These are phyloP conservation scores for Cyclophora albipunctata DNA, from an alignment of 2,888 invertebrate genomes.

Conservation along the genomic window DNA sequence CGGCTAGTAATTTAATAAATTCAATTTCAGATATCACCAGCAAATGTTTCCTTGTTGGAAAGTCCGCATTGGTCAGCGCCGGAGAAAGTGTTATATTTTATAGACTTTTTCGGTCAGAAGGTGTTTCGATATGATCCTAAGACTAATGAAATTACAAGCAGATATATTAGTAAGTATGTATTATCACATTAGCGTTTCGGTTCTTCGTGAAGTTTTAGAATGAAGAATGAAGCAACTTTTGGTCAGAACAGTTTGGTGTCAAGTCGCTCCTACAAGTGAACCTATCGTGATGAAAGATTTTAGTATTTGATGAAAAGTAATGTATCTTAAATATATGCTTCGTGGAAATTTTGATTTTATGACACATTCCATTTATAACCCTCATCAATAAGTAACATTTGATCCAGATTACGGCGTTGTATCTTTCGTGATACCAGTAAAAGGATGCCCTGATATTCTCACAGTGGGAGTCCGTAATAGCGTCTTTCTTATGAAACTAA, in stretches of 20 bases:
- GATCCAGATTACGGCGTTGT: conserved; percentile 1
- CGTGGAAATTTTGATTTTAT: too few species aligned
- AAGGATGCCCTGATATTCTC: conserved; percentile 1
- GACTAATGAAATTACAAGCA: conserved; percentile 3
- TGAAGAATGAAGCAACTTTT: too few species aligned
- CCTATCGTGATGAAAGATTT: too few species aligned
- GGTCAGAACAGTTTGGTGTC: too few species aligned
- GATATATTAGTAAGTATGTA: conserved; percentile 4
- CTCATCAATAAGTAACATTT: too few species aligned
- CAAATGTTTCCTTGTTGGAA: conserved; percentile 1
- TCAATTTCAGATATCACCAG: not conserved
- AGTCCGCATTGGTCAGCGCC: conserved; percentile 7
- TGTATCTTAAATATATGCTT: too few species aligned
- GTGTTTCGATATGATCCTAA: conserved; percentile 1
- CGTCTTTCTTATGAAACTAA: not conserved
- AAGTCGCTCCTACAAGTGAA: too few species aligned
- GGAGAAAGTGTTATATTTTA: conserved; percentile 7
- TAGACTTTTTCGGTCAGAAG: conserved; percentile 1
- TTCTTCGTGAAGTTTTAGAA: too few species aligned
- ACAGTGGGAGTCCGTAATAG: conserved; percentile 1
- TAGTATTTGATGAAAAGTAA: too few species aligned
- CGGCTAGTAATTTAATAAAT: too few species aligned
- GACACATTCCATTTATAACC: not conserved
- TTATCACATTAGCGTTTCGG: not conserved
- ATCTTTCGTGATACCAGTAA: conserved; percentile 2